Evolutionary conservation across 2,888 invertebrate species (phyloP).

Genomic region (Ormia ochracea): DNA sequence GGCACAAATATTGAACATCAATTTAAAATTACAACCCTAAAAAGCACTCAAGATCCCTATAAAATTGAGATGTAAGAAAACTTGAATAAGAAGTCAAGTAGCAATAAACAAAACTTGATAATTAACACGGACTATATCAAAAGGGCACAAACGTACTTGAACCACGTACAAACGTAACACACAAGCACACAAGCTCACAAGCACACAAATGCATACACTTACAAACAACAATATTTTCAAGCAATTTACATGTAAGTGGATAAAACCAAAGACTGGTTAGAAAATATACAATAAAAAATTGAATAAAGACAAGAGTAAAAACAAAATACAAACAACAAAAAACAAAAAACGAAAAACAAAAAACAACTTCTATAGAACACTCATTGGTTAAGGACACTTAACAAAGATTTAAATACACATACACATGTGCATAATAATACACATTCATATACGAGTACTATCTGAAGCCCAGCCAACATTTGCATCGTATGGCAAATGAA

Average conservation of each 20-base stretch:
- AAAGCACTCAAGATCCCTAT: conserved; percentile 41
- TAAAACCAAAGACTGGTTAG: conserved; percentile 61
- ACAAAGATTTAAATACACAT: conserved; percentile 35
- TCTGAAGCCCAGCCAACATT: background rate
- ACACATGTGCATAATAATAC: background rate
- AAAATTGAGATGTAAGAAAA: conserved; percentile 47
- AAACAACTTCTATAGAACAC: conserved; percentile 34
- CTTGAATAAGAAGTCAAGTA: conserved; percentile 57
- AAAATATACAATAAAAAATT: conserved; percentile 17
- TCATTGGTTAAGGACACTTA: conserved; percentile 45
- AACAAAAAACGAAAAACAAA: no score
- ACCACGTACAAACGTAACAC: conserved; percentile 1
- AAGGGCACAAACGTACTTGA: conserved; percentile 29
- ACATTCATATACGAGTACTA: no score
- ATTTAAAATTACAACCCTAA: conserved; percentile 45
- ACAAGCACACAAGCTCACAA: background rate
- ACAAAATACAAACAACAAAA: no score
- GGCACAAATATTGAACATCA: conserved; percentile 27
- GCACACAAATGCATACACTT: no score
- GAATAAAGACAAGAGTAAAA: background rate
- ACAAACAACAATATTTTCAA: background rate
- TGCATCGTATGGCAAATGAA: background rate
- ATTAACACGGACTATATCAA: conserved; percentile 61
- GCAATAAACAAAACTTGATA: conserved; percentile 60
- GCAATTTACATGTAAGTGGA: conserved; percentile 39